Percentiles rank a stretch among this genome's conserved stretches.
phyloP scores from a whole-genome alignment of 2,113 vertebrate genomes.

The Scatophagus argus region DNA sequence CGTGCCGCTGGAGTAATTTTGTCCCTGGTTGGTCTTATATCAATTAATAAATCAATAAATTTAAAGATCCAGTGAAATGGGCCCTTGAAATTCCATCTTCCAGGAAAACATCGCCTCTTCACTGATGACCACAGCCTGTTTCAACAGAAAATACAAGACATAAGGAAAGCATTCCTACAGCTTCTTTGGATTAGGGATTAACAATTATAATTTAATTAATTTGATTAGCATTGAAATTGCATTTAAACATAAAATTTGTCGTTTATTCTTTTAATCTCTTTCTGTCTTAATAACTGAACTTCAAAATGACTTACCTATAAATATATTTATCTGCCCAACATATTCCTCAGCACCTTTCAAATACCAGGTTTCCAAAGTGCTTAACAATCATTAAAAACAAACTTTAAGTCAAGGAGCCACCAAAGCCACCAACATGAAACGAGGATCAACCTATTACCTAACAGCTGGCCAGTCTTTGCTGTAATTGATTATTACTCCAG shows the following conservation, averaged over 20 bases:
- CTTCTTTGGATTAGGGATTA: not conserved
- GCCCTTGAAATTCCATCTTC: not conserved
- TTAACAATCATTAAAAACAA: too few relatives aligned
- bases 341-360: not conserved
- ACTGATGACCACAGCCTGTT: not conserved
- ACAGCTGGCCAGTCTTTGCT: not conserved
- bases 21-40: not conserved
- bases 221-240: not conserved
- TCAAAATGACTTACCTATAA: not conserved
- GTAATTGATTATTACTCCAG: not conserved
- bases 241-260: too few relatives aligned
- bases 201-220: not conserved
- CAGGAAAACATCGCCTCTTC: not conserved
- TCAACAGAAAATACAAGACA: not conserved
- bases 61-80: not conserved
- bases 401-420: not conserved
- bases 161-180: not conserved
- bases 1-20: not conserved
- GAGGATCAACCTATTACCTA: not conserved
- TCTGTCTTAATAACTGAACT: not conserved
- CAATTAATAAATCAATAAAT: not conserved
- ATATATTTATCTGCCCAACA: not conserved
- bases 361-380: too few relatives aligned
- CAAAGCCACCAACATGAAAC: not conserved
- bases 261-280: too few relatives aligned